phyloP scores from a whole-genome alignment of 2,888 invertebrate species.

The Calameuta idolon region DNA sequence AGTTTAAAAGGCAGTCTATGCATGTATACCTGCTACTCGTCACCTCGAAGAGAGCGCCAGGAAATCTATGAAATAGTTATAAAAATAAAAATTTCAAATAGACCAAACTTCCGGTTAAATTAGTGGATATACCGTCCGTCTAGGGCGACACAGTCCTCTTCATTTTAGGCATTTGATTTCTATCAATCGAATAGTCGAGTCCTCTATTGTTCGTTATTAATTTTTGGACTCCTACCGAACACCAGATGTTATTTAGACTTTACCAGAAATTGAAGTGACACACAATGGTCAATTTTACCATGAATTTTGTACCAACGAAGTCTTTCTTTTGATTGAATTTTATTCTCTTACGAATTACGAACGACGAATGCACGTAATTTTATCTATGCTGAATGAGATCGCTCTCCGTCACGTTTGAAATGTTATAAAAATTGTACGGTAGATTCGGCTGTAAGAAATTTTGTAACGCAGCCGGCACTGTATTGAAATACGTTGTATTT shows the following conservation, averaged over 20 bases:
- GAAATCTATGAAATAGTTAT: neutral
- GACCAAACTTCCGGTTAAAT: neutral
- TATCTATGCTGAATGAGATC: slow-evolving; percentile 58
- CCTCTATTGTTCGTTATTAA: neutral
- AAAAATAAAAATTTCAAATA: neutral
- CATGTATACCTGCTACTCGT: neutral
- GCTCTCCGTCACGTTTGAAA: slow-evolving; percentile 55
- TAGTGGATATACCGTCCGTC: neutral
- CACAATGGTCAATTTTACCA: neutral
- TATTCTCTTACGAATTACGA: neutral
- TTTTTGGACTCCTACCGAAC: neutral
- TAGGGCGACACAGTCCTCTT: neutral
- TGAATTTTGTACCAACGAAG: neutral
- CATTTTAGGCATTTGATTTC: neutral
- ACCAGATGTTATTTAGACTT: neutral
- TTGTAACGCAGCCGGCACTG: slow-evolving; percentile 52
- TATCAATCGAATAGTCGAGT: neutral
- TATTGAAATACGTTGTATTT: slow-evolving; percentile 54
- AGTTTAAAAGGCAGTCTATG: neutral
- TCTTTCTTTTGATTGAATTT: slow-evolving; percentile 1
- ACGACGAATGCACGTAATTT: slow-evolving; percentile 15
- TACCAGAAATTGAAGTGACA: neutral
- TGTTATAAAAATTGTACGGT: slow-evolving; percentile 63
- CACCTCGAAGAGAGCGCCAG: neutral
- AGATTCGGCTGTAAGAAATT: slow-evolving; percentile 58